Conservation (phyloP, 2,888 invertebrate species). For the Pogonocherus hispidulus region DNA sequence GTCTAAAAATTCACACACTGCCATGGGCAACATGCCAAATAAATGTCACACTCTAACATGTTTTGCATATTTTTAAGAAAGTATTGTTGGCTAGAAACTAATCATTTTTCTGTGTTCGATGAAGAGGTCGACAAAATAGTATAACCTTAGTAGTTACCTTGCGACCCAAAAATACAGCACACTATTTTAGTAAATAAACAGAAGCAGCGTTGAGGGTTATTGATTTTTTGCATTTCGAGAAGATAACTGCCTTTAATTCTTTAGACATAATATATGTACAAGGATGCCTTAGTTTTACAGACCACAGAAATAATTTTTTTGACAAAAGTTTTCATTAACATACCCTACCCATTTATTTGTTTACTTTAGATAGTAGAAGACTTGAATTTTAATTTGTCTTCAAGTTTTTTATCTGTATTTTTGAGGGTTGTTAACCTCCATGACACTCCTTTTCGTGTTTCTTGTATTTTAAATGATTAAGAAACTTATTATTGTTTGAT, state of each 20-base stretch:
- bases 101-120: background rate
- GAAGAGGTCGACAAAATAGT: constrained; percentile 1
- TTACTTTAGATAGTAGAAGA: no score
- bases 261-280: no score
- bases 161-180: constrained; percentile 20
- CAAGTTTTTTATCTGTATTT: no score
- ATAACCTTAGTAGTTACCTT: constrained; percentile 19
- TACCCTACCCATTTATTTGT: no score
- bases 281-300: no score
- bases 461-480: no score
- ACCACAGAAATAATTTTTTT: no score
- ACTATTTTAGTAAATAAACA: constrained; percentile 22
- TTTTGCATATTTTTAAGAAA: background rate
- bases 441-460: no score
- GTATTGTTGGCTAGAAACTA: constrained; percentile 9
- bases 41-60: background rate
- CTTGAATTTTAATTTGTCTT: no score
- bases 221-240: background rate
- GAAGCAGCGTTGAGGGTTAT: constrained; percentile 12
- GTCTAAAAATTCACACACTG: constrained; percentile 1
- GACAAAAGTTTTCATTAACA: no score
- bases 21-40: constrained; percentile 19
- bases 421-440: no score
- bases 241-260: background rate
- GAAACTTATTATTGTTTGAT: no score